These are phyloP conservation scores for Halotydeus destructor DNA, from an alignment of 1,140 invertebrate genomes.

Conservation along the genomic window DNA sequence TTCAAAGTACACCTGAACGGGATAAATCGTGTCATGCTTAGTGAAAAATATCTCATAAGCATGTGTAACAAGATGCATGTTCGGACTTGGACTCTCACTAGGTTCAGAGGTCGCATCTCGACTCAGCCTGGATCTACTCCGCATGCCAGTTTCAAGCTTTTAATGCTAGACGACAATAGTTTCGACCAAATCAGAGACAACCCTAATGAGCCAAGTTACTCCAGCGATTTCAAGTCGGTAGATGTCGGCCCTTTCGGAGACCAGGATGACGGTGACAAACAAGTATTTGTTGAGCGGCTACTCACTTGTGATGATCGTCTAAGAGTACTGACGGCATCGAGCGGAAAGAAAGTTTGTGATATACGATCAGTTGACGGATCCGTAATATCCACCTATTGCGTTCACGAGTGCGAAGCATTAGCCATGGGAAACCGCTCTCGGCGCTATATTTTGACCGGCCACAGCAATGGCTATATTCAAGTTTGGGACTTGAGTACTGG, in stretches of 20 bases:
- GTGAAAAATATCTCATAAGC: slow-evolving; percentile 88
- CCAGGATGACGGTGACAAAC: slow-evolving; percentile 64
- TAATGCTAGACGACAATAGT: slow-evolving; percentile 67
- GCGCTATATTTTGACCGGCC: slow-evolving; percentile 81
- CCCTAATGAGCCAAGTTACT: background rate
- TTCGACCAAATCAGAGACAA: background rate
- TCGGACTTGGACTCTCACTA: slow-evolving; percentile 80
- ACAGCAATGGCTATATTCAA: slow-evolving; percentile 79
- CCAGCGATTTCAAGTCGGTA: background rate
- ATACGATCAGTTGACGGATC: slow-evolving; percentile 82
- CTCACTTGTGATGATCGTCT: slow-evolving; percentile 86
- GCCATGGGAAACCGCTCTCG: slow-evolving; percentile 65
- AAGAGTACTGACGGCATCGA: slow-evolving; percentile 79
- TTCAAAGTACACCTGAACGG: slow-evolving; percentile 83
- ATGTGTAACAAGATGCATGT: slow-evolving; percentile 42
- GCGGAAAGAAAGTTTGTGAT: slow-evolving; percentile 84
- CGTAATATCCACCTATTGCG: slow-evolving; percentile 84
- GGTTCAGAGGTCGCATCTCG: slow-evolving; percentile 82
- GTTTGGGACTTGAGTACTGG: slow-evolving; percentile 92
- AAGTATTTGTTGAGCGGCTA: slow-evolving; percentile 93
- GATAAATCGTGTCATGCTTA: slow-evolving; percentile 82
- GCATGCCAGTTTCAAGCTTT: slow-evolving; percentile 84
- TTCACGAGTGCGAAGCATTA: slow-evolving; percentile 86
- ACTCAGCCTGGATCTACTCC: slow-evolving; percentile 92
- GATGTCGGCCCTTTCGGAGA: slow-evolving; percentile 74